Conservation (phyloP, 2,888 invertebrate species). For the Syritta pipiens region DNA sequence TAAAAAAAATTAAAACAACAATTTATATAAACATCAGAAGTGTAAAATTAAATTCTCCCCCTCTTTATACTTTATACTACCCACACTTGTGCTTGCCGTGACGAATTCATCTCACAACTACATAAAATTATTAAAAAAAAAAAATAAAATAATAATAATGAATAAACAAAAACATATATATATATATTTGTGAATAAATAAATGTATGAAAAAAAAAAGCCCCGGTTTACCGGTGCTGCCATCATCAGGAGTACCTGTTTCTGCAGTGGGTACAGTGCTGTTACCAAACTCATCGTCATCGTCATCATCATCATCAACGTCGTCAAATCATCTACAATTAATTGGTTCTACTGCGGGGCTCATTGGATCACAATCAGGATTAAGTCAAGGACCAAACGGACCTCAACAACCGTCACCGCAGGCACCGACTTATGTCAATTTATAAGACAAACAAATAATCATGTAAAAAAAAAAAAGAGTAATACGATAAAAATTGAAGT, state of each 20-base stretch:
- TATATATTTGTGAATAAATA: not conserved
- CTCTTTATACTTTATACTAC: constrained; percentile 66
- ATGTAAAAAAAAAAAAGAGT: constrained; percentile 2
- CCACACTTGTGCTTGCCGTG: constrained; percentile 60
- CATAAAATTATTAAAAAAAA: constrained; percentile 22
- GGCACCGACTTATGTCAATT: constrained; percentile 96
- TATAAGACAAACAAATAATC: constrained; percentile 76
- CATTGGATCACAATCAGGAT: constrained; percentile 58
- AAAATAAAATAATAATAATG: constrained; percentile 18
- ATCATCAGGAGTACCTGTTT: constrained; percentile 76
- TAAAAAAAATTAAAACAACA: constrained; percentile 37
- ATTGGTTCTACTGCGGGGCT: constrained; percentile 69
- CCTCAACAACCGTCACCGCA: constrained; percentile 84
- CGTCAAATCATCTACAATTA: constrained; percentile 76
- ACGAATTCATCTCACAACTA: constrained; percentile 45
- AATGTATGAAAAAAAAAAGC: constrained; percentile 59
- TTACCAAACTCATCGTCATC: constrained; percentile 76
- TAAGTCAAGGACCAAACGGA: constrained; percentile 68
- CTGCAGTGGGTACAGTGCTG: constrained; percentile 76
- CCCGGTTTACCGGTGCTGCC: constrained; percentile 71
- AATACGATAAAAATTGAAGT: not conserved
- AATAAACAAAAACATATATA: constrained; percentile 17
- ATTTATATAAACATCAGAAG: constrained; percentile 51
- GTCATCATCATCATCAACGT: constrained; percentile 77
- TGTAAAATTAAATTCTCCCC: constrained; percentile 61